phyloP scores from a whole-genome alignment of 1,140 invertebrate genomes.

The Ganaspis sp. region DNA sequence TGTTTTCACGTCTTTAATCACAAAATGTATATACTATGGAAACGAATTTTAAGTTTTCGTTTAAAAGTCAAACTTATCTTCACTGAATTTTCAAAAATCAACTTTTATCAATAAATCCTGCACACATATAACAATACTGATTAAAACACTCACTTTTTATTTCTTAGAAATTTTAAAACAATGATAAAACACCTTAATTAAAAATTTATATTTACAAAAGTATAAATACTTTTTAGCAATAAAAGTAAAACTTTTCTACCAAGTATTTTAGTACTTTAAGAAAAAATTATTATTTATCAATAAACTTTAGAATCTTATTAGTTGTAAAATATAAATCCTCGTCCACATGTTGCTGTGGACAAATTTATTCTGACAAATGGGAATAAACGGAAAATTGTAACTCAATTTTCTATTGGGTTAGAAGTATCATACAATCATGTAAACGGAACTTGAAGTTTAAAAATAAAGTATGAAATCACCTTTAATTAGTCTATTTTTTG shows the following conservation, averaged over 20 bases:
- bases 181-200: neutral
- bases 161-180: neutral
- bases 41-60: neutral
- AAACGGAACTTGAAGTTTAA: neutral
- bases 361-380: neutral
- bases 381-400: neutral
- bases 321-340: neutral
- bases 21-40: neutral
- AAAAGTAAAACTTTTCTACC: neutral
- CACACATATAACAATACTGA: neutral
- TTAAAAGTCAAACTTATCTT: neutral
- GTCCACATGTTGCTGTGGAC: neutral
- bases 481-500: no score
- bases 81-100: slow-evolving; percentile 7
- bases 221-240: neutral
- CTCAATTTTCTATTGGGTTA: neutral
- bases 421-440: neutral
- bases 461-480: neutral
- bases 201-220: neutral
- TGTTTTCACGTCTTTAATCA: neutral
- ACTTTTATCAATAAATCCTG: neutral
- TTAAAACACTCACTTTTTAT: neutral
- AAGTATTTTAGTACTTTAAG: neutral
- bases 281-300: neutral
- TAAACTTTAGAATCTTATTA: neutral